phyloP scores from a whole-genome alignment of 2,797 vertebrate species.

The Holocentrus rufus region DNA sequence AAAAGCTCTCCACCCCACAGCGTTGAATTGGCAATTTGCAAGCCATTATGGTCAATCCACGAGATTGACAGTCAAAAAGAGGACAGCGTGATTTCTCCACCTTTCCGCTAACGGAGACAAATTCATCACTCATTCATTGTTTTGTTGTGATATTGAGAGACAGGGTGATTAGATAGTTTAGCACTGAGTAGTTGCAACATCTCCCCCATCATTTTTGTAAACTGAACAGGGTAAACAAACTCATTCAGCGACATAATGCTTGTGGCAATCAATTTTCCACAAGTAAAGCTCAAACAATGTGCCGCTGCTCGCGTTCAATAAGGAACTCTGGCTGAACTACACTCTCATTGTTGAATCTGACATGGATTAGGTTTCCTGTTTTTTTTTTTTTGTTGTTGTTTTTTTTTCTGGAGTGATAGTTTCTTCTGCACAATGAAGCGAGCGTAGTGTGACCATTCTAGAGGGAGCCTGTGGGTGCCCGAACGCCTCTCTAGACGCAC shows the following conservation, averaged over 20 bases:
- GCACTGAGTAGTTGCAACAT: constrained; percentile 66
- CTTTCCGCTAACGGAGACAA: constrained; percentile 57
- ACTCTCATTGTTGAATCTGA: constrained; percentile 64
- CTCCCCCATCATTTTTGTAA: constrained; percentile 76
- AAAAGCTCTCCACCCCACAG: constrained; percentile 23
- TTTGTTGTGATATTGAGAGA: constrained; percentile 64
- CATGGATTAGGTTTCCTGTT: constrained; percentile 63
- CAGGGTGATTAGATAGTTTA: constrained; percentile 67
- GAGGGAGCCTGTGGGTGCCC: not conserved
- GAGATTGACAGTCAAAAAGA: constrained; percentile 53
- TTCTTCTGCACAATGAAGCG: constrained; percentile 25
- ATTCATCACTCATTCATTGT: constrained; percentile 48
- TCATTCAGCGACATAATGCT: constrained; percentile 78
- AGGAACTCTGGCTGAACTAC: constrained; percentile 54
- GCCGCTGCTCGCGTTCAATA: constrained; percentile 57
- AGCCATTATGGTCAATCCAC: constrained; percentile 39
- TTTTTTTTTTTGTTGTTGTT: too few relatives aligned
- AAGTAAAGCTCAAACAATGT: constrained; percentile 74
- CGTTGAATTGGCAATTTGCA: constrained; percentile 38
- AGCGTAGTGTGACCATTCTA: constrained; percentile 23
- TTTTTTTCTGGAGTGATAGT: constrained; percentile 27
- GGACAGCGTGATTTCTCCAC: constrained; percentile 33
- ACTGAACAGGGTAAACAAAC: constrained; percentile 78
- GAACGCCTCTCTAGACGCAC: constrained; percentile 3
- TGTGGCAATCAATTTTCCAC: constrained; percentile 77